phyloP scores from a whole-genome alignment of 2,113 vertebrate species.

The Leuciscus idus region DNA sequence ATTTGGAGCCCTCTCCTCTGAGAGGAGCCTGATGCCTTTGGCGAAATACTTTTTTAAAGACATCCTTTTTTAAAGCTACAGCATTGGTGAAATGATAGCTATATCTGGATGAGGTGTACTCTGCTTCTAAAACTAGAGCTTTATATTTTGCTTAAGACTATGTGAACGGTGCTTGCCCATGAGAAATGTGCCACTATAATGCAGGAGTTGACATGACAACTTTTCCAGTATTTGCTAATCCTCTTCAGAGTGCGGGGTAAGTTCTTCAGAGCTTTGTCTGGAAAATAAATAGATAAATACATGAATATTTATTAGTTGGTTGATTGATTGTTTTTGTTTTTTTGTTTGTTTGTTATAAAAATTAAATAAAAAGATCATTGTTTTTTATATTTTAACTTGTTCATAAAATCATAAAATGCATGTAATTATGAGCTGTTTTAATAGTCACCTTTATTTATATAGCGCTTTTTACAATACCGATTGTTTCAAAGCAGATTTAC shows the following conservation, averaged over 20 bases:
- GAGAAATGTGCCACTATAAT: neutral
- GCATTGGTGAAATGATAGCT: neutral
- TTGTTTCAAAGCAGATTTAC: no score
- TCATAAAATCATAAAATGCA: neutral
- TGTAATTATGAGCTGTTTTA: neutral
- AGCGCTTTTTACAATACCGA: no score
- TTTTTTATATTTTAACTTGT: neutral
- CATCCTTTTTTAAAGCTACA: neutral
- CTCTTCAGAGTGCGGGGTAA: neutral
- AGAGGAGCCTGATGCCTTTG: neutral
- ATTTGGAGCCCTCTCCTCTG: neutral
- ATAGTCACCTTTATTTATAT: neutral
- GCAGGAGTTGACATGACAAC: neutral
- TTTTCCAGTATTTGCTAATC: neutral
- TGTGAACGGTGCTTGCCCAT: neutral
- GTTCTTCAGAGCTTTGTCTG: neutral
- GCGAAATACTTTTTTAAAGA: neutral
- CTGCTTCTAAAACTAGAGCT: neutral
- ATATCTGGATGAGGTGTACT: neutral
- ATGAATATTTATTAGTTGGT: no score
- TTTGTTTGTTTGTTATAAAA: no score
- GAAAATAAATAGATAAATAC: no score
- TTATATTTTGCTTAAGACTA: neutral
- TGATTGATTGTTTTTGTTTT: accelerated
- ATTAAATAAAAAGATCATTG: neutral